Evolutionary conservation across 1,140 invertebrate species (phyloP).

Genomic region (Babylonia areolata): DNA sequence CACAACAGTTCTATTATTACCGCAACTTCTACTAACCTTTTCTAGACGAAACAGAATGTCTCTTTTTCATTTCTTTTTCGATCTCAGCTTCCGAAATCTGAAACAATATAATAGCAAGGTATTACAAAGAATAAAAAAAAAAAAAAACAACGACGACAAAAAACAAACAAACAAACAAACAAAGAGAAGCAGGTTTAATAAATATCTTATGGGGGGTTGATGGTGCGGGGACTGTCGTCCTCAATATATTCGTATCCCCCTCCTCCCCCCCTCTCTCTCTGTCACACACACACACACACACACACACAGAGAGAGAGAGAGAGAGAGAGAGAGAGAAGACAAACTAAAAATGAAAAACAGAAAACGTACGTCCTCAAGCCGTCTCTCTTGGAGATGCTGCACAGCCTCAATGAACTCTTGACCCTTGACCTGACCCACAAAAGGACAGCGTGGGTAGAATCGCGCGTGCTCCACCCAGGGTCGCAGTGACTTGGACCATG

Average conservation of each 20-base stretch:
- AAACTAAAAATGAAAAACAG: neutral
- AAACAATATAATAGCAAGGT: neutral
- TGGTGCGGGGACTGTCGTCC: too few species aligned
- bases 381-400: slow-evolving; percentile 5
- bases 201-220: too few species aligned
- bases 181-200: too few species aligned
- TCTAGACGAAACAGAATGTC: too few species aligned
- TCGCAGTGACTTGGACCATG: slow-evolving; percentile 84
- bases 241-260: too few species aligned
- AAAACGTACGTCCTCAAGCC: neutral
- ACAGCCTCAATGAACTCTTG: slow-evolving; percentile 82
- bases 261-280: too few species aligned
- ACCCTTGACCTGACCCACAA: slow-evolving; percentile 85
- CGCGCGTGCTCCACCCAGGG: slow-evolving; percentile 85
- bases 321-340: neutral
- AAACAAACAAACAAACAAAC: neutral
- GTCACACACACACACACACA: slow-evolving; percentile 4
- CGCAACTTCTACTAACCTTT: too few species aligned
- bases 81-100: too few species aligned
- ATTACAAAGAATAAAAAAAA: neutral
- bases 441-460: slow-evolving; percentile 82
- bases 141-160: neutral
- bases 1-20: too few species aligned
- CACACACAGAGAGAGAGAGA: neutral
- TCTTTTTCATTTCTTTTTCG: too few species aligned